A percentile compares a stretch with the other conserved stretches of the same genome.
Conservation (phyloP, 2,888 invertebrate genomes). For the Junonia oenone region DNA sequence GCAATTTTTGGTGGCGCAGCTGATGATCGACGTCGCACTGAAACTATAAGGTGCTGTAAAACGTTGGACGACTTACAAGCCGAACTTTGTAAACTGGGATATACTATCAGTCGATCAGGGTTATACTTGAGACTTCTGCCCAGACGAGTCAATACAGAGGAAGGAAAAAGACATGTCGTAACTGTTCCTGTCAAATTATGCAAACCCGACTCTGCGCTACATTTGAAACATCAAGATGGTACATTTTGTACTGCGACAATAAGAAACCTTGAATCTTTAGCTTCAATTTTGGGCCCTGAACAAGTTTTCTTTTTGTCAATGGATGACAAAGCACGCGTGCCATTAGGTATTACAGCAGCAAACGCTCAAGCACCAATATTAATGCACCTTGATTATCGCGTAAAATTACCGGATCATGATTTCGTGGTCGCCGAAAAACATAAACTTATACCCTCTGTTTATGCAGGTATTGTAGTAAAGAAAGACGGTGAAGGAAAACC, state of each 20-base stretch:
- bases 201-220: slow-evolving; percentile 21
- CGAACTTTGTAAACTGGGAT: slow-evolving; percentile 20
- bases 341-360: slow-evolving; percentile 22
- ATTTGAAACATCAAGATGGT: slow-evolving; percentile 21
- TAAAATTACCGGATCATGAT: slow-evolving; percentile 20
- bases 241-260: slow-evolving; percentile 20
- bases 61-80: slow-evolving; percentile 23
- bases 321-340: slow-evolving; percentile 23
- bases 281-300: slow-evolving; percentile 24
- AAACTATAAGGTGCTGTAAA: slow-evolving; percentile 23
- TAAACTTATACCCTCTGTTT: slow-evolving; percentile 21
- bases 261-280: slow-evolving; percentile 22
- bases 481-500: neutral
- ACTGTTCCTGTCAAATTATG: slow-evolving; percentile 23
- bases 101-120: slow-evolving; percentile 20
- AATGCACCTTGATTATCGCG: slow-evolving; percentile 21
- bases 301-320: slow-evolving; percentile 27
- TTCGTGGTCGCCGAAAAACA: slow-evolving; percentile 18
- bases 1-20: slow-evolving; percentile 25
- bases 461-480: slow-evolving; percentile 7
- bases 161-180: slow-evolving; percentile 22
- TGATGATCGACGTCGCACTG: slow-evolving; percentile 26
- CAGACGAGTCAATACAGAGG: slow-evolving; percentile 18
- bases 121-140: slow-evolving; percentile 16
- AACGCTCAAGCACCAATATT: slow-evolving; percentile 22